phyloP scores from a whole-genome alignment of 2,888 invertebrate genomes.

The Nemotelus nigrinus region DNA sequence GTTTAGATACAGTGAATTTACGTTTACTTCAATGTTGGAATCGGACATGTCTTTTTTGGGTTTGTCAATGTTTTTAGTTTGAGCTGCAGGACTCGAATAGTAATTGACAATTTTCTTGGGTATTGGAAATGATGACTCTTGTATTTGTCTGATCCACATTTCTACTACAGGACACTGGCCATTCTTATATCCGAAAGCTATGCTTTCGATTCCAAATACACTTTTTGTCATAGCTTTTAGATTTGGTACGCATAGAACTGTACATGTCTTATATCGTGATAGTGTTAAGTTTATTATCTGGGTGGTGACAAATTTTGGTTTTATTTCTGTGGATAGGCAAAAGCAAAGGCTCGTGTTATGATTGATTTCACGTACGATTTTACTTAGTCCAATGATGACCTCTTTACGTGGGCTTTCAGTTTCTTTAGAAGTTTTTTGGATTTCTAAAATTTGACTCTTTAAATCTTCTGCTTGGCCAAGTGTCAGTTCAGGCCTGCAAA shows the following conservation, averaged over 20 bases:
- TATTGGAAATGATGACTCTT: constrained; percentile 15
- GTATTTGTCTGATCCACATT: constrained; percentile 14
- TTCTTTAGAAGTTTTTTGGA: not conserved
- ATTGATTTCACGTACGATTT: constrained; percentile 20
- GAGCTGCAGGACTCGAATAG: not conserved
- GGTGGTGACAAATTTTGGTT: constrained; percentile 24
- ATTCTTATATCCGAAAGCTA: constrained; percentile 17
- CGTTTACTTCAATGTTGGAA: not conserved
- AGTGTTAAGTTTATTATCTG: constrained; percentile 36
- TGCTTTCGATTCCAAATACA: constrained; percentile 28
- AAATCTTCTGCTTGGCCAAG: constrained; percentile 15
- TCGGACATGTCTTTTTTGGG: not conserved
- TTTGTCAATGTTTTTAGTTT: not conserved
- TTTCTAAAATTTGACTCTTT: not conserved
- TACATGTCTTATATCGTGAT: constrained; percentile 3
- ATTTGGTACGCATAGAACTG: constrained; percentile 35
- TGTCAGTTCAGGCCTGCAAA: constrained; percentile 33
- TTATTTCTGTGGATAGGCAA: constrained; percentile 17
- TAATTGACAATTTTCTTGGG: constrained; percentile 16
- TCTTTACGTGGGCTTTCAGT: not conserved
- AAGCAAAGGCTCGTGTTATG: not conserved
- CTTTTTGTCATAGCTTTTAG: constrained; percentile 28
- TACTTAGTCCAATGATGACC: constrained; percentile 16
- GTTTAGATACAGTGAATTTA: not conserved
- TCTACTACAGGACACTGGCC: constrained; percentile 16